A percentile compares a stretch with the other conserved stretches of the same genome.
phyloP scores from a whole-genome alignment of 2,797 vertebrate genomes.

The Pseudotriccus pelzelni region DNA sequence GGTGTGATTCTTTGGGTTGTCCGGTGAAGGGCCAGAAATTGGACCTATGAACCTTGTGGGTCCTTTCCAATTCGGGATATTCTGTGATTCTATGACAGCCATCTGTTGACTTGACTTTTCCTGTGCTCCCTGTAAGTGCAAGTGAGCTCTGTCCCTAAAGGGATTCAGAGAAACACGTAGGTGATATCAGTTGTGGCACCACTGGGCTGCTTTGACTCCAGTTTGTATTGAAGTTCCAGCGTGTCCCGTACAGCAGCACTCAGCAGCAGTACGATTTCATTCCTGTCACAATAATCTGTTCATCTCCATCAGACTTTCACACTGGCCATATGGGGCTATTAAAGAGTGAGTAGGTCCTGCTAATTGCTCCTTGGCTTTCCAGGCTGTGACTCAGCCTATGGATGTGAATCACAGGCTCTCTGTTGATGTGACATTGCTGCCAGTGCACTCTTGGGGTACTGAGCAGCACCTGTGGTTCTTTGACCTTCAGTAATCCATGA shows the following conservation, averaged over 20 bases:
- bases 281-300: neutral
- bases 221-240: neutral
- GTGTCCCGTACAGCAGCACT: neutral
- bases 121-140: neutral
- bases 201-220: neutral
- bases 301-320: neutral
- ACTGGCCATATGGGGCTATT: neutral
- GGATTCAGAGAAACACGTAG: neutral
- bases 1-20: neutral
- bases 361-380: too few species aligned
- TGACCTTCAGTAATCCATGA: accelerated
- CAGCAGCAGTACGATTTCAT: neutral
- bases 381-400: neutral
- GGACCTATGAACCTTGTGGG: neutral
- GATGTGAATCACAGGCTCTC: neutral
- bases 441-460: too few species aligned
- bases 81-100: neutral
- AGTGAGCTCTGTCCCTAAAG: accelerated
- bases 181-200: neutral
- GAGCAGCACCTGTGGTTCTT: neutral
- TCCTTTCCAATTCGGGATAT: neutral
- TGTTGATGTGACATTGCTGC: neutral
- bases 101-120: neutral
- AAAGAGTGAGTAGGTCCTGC: neutral
- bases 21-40: neutral